These are phyloP conservation scores for Semnornis frantzii DNA, from an alignment of 2,113 vertebrate genomes.

Conservation along the genomic window DNA sequence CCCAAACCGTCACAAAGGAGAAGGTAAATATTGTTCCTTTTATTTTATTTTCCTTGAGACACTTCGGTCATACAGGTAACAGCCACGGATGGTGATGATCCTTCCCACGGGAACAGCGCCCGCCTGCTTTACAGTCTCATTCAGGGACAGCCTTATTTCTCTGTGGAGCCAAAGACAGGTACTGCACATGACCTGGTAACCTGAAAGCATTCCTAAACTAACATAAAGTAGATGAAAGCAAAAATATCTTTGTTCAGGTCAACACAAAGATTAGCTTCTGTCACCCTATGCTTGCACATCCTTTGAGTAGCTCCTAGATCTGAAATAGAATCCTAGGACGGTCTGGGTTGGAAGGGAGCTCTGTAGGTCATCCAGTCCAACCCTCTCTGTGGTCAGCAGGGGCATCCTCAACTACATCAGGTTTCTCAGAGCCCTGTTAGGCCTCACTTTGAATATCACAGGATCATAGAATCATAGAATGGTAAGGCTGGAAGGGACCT, in stretches of 20 bases:
- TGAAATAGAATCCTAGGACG: background rate
- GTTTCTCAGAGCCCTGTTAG: no score
- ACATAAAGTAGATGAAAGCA: background rate
- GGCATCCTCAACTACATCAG: no score
- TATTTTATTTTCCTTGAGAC: slow-evolving; percentile 71
- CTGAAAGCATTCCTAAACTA: background rate
- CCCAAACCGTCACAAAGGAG: no score
- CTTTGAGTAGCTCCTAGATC: background rate
- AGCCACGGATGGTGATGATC: slow-evolving; percentile 91
- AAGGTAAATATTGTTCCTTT: background rate
- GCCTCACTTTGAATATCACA: no score
- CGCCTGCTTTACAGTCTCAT: slow-evolving; percentile 91
- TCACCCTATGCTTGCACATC: accelerated
- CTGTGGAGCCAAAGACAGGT: slow-evolving; percentile 95
- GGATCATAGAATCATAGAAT: no score
- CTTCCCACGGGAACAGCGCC: slow-evolving; percentile 82
- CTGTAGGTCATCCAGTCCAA: no score
- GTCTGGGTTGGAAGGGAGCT: no score
- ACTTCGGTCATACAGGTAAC: slow-evolving; percentile 92
- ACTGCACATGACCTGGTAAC: background rate
- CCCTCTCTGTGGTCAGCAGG: no score
- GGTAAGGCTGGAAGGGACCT: no score
- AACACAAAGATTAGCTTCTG: background rate
- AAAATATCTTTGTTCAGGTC: background rate
- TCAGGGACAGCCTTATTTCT: slow-evolving; percentile 95